Conservation (phyloP, 2,113 vertebrate genomes). For the Syngnathoides biaculeatus region DNA sequence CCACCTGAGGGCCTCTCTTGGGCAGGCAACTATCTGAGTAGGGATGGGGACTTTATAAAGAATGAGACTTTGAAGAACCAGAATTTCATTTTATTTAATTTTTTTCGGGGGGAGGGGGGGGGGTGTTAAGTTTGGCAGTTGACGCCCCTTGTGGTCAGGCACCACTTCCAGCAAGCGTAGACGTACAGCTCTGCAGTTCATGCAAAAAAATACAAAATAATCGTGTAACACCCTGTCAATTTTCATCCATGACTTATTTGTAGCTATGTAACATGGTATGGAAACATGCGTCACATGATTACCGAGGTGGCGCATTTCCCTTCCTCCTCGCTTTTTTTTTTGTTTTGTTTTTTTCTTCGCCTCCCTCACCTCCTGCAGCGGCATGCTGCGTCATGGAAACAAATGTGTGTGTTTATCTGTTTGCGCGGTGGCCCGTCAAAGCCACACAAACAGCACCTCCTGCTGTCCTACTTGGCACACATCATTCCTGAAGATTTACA, state of each 20-base stretch:
- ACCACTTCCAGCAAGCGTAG: no score
- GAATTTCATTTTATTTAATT: no score
- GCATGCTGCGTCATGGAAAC: conserved; percentile 71
- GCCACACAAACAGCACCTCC: conserved; percentile 62
- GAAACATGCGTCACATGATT: neutral
- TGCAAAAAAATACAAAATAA: no score
- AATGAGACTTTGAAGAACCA: no score
- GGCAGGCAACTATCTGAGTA: no score
- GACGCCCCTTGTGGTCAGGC: no score
- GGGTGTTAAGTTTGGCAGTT: no score
- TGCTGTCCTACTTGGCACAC: conserved; percentile 54
- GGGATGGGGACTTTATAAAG: neutral
- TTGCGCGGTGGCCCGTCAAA: conserved; percentile 26
- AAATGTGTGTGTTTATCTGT: conserved; percentile 17
- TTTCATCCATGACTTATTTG: neutral
- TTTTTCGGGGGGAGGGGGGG: no score
- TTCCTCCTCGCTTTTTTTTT: conserved; percentile 11
- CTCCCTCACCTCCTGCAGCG: conserved; percentile 55
- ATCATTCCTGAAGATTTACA: conserved; percentile 45
- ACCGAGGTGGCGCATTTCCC: neutral
- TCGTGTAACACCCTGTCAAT: neutral
- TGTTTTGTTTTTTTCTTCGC: no score
- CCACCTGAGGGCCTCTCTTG: no score
- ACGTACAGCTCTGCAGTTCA: neutral
- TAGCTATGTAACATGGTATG: neutral